phyloP scores from a whole-genome alignment of 2,113 vertebrate species.

The Mesocricetus auratus region DNA sequence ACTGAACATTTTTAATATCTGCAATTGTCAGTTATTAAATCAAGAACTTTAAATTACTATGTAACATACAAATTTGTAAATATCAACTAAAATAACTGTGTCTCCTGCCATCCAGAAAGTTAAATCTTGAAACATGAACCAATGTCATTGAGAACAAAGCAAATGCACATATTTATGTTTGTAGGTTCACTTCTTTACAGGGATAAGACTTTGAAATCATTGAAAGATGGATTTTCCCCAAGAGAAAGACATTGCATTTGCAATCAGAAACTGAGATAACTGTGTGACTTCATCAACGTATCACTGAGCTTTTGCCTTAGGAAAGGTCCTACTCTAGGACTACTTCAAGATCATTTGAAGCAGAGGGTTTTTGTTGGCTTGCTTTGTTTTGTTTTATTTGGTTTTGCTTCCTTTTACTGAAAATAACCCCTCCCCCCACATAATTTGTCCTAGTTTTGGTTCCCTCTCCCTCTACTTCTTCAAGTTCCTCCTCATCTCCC shows the following conservation, averaged over 20 bases:
- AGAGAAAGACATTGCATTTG: not conserved
- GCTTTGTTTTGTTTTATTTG: not conserved
- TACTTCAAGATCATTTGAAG: not conserved
- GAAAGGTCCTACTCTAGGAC: not conserved
- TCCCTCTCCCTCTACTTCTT: not conserved
- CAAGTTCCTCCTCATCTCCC: not conserved
- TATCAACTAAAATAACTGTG: not conserved
- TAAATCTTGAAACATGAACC: not conserved
- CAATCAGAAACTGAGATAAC: not conserved
- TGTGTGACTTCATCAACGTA: too few species aligned
- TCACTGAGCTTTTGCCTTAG: not conserved
- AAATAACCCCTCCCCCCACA: not conserved
- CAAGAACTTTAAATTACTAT: slow-evolving; percentile 9
- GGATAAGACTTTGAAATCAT: not conserved
- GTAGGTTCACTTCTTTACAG: not conserved
- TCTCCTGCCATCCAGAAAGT: not conserved
- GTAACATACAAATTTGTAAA: not conserved
- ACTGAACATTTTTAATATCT: not conserved
- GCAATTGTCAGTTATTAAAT: not conserved
- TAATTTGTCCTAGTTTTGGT: not conserved
- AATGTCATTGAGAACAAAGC: not conserved
- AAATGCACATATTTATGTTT: not conserved
- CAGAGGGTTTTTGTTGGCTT: not conserved
- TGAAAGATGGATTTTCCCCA: not conserved
- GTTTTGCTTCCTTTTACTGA: not conserved